Evolutionary conservation across 2,113 vertebrate genomes (phyloP).

Genomic region (Pluvialis apricaria): DNA sequence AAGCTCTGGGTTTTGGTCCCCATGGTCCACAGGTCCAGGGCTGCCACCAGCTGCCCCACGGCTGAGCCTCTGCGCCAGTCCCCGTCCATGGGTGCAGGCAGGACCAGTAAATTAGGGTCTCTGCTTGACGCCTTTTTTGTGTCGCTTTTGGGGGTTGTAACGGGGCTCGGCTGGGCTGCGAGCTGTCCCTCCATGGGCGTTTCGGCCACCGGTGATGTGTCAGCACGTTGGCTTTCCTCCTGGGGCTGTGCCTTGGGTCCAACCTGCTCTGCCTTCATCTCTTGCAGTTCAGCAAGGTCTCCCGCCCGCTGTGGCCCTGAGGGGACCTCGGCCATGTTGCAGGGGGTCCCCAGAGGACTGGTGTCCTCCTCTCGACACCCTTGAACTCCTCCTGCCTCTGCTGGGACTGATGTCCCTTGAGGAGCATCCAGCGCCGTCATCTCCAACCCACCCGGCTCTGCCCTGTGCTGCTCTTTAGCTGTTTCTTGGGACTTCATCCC

Average conservation of each 20-base stretch:
- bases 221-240: accelerated
- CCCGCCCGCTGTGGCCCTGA: background rate
- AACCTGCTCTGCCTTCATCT: background rate
- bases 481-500: background rate
- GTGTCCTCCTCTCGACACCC: background rate
- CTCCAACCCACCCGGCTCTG: background rate
- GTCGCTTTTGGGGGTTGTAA: accelerated
- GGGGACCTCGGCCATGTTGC: background rate
- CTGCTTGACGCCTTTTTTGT: background rate
- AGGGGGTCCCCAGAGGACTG: background rate
- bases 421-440: accelerated
- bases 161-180: accelerated
- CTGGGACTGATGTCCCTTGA: background rate
- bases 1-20: background rate
- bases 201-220: accelerated
- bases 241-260: background rate
- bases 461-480: accelerated
- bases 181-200: accelerated
- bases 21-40: background rate
- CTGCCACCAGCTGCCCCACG: background rate
- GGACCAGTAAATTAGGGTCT: background rate
- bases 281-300: background rate
- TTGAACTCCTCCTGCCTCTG: background rate
- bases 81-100: accelerated
- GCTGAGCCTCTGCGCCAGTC: accelerated